Evolutionary conservation across 2,113 vertebrate species (phyloP), one percentile per base, ranked within the genome.

Genomic region (Zootoca vivipara): DNA sequence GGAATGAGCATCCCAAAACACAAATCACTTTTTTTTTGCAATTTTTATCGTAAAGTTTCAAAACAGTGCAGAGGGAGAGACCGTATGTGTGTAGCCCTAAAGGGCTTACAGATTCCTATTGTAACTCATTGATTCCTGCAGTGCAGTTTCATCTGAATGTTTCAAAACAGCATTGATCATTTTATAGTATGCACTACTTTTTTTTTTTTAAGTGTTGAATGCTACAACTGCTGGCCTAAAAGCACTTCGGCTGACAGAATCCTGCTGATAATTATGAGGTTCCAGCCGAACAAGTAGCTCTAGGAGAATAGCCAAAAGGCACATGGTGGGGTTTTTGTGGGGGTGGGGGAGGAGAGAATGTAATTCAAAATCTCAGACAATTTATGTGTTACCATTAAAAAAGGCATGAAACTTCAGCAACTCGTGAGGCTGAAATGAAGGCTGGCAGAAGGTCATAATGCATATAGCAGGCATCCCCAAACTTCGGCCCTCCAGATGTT

Each of bases 1-100:
- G 85, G 81, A 92, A 94, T 91, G 91, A 85, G 46, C 0, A 0
- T 93, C 95, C 93, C 94, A 95, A 94, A 96, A 87, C 95, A 94
- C 94, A 94, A 92, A 96, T 93, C 89, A 90, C 89, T 91, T 93
- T 67, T 88, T 46, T 64, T 92, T 93, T 94, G 87, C 83, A 91
- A 93, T 91, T 62, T 75, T 72, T 94, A 72, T 58, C 84, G 85
- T 92, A 90, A 94, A 94, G 90, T 95, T 95, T 93, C 90, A 20
- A 42, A 93, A 91, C 78, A 85, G 82, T 78, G 38, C 33, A 83
- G 30, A 89, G 90, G 91, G 70, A 88, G 56, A 20, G 74, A 89
- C 78, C 78, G 85, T 94, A 94, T 90, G 90, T 81, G 87, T 62
- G 86, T 88, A 90, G 42, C 93, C 89, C 84, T 89, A 67, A 85